Percentiles rank a stretch among this genome's conserved stretches.
phyloP scores from a whole-genome alignment of 2,888 invertebrate species.

The Hipparchia sbordonii region DNA sequence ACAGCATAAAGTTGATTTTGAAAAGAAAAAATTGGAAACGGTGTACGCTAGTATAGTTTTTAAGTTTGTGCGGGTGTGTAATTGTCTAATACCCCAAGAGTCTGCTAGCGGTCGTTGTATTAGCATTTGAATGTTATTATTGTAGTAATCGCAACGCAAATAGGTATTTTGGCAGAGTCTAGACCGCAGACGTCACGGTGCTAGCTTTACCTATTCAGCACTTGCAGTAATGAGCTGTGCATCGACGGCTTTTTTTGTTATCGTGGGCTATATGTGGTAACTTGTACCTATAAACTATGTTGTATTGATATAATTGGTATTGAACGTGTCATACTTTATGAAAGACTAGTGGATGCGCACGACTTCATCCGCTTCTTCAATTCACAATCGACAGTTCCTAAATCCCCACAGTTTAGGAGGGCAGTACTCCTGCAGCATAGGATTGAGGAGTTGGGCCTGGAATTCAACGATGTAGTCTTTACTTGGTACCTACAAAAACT shows the following conservation, averaged over 20 bases:
- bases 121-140: slow-evolving; percentile 73
- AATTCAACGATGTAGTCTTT: no score
- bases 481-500: no score
- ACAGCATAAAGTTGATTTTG: neutral
- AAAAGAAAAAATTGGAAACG: neutral
- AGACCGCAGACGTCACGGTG: slow-evolving; percentile 59
- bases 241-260: neutral
- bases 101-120: slow-evolving; percentile 62
- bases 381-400: no score
- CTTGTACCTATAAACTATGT: no score
- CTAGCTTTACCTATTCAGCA: slow-evolving; percentile 39
- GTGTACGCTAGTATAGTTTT: neutral
- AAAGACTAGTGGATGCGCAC: no score
- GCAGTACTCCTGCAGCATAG: no score
- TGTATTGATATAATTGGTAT: no score
- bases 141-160: slow-evolving; percentile 66
- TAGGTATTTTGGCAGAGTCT: slow-evolving; percentile 70
- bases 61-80: slow-evolving; percentile 44
- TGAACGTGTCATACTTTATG: no score
- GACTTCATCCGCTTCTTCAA: no score
- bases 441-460: no score
- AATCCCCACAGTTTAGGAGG: no score
- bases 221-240: slow-evolving; percentile 4
- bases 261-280: no score
- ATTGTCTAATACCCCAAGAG: slow-evolving; percentile 68